Conservation (phyloP, 2,888 invertebrate species). For the Dynastes hyllus region DNA sequence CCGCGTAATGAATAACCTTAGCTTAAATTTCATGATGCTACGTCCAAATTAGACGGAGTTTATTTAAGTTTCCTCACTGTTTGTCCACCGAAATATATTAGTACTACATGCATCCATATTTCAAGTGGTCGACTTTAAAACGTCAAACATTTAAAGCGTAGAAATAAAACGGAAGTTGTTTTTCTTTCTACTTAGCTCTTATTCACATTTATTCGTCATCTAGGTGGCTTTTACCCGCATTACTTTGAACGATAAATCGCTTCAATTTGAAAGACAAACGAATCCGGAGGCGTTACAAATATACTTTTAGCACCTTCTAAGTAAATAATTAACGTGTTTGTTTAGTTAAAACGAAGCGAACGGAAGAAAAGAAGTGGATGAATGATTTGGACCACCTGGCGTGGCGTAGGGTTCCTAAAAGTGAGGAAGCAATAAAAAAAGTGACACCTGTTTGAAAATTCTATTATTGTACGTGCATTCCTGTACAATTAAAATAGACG, state of each 20-base stretch:
- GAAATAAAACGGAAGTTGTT: slow-evolving; percentile 44
- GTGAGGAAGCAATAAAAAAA: slow-evolving; percentile 37
- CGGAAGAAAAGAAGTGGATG: background rate
- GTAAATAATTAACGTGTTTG: slow-evolving; percentile 45
- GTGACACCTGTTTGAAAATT: slow-evolving; percentile 35
- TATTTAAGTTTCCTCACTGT: background rate
- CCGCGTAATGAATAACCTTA: no score
- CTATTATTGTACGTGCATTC: slow-evolving; percentile 24
- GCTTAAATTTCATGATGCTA: background rate
- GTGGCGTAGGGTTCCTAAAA: slow-evolving; percentile 22
- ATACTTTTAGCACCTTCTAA: slow-evolving; percentile 44
- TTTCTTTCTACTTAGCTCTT: slow-evolving; percentile 45
- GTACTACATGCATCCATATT: slow-evolving; percentile 1
- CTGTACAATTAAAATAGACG: slow-evolving; percentile 19
- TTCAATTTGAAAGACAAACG: slow-evolving; percentile 41
- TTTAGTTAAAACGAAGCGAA: slow-evolving; percentile 36
- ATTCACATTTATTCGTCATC: slow-evolving; percentile 43
- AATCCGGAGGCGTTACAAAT: slow-evolving; percentile 37
- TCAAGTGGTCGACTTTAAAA: slow-evolving; percentile 37
- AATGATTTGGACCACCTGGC: slow-evolving; percentile 46
- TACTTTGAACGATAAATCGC: slow-evolving; percentile 39
- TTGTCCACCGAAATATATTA: slow-evolving; percentile 11
- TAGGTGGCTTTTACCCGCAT: slow-evolving; percentile 38
- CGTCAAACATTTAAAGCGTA: slow-evolving; percentile 22
- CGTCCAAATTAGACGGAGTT: background rate